These are phyloP conservation scores for Phocides pigmalion DNA, from an alignment of 1,140 invertebrate species.

Conservation along the genomic window DNA sequence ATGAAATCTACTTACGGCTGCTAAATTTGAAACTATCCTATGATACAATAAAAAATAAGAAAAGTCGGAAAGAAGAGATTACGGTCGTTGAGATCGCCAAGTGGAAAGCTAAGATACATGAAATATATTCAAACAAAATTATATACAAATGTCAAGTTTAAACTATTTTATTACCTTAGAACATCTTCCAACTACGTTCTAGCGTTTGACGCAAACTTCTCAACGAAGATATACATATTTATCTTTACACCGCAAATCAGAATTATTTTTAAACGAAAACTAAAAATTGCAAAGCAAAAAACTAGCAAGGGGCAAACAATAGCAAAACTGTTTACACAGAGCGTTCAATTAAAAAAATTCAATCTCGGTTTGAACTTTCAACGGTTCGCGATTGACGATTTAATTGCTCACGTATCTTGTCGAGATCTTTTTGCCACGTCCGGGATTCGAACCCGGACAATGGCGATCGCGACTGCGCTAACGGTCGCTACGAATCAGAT, in stretches of 20 bases:
- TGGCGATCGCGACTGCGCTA: conserved; percentile 45
- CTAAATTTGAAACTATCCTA: too few species aligned
- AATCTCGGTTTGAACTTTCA: conserved; percentile 17
- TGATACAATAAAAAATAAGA: too few species aligned
- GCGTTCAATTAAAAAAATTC: conserved; percentile 26
- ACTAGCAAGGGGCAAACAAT: neutral
- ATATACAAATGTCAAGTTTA: too few species aligned
- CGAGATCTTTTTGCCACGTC: conserved; percentile 45
- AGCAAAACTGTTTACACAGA: conserved; percentile 18
- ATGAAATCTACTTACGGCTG: too few species aligned
- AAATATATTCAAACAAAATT: too few species aligned
- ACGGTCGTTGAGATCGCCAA: too few species aligned
- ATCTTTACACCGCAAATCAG: too few species aligned
- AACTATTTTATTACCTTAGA: too few species aligned
- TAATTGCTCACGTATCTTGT: conserved; percentile 55
- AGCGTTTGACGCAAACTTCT: neutral
- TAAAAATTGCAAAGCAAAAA: neutral
- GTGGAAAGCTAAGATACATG: too few species aligned
- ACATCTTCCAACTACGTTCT: neutral
- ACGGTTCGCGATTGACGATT: conserved; percentile 31
- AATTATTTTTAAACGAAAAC: neutral
- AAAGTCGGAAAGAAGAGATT: too few species aligned
- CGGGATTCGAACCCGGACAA: conserved; percentile 60
- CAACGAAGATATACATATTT: too few species aligned
- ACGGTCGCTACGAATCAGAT: conserved; percentile 61